A percentile compares a stretch with the other conserved stretches of the same genome.
Conservation (phyloP, 2,888 invertebrate species). For the Siphlonurus alternatus region DNA sequence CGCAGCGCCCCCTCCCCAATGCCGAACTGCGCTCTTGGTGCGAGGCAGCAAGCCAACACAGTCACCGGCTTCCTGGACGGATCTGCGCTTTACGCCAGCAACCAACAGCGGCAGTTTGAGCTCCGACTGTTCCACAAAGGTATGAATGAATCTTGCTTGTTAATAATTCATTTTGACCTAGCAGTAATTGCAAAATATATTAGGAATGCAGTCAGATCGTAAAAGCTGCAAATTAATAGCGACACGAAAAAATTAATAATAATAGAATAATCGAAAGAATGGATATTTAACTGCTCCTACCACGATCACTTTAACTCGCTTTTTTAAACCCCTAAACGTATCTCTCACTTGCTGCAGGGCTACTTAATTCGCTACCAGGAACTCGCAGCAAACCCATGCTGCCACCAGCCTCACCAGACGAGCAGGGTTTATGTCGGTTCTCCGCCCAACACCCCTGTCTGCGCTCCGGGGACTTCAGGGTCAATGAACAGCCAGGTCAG, state of each 20-base stretch:
- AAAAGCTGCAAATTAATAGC: no score
- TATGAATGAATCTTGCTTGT: no score
- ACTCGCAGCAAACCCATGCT: background rate
- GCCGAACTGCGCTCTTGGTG: slow-evolving; percentile 62
- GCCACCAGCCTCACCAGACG: background rate
- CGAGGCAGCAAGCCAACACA: slow-evolving; percentile 62
- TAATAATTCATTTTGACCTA: no score
- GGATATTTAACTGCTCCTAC: no score
- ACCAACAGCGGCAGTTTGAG: slow-evolving; percentile 49
- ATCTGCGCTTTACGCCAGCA: slow-evolving; percentile 67
- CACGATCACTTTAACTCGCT: no score
- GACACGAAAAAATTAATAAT: no score
- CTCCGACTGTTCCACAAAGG: slow-evolving; percentile 62
- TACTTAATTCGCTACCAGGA: background rate
- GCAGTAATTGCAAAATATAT: no score
- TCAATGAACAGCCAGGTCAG: slow-evolving; percentile 69
- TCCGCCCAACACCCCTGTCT: slow-evolving; percentile 38
- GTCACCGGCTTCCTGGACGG: slow-evolving; percentile 68
- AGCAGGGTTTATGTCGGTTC: background rate
- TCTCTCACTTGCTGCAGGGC: background rate
- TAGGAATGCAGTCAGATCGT: no score
- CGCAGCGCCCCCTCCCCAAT: slow-evolving; percentile 66
- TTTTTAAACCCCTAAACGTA: no score
- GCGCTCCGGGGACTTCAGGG: slow-evolving; percentile 57
- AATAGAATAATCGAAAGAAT: no score